A percentile compares a stretch with the other conserved stretches of the same genome.
These are phyloP conservation scores for Leucoraja ocellata DNA, from an alignment of 2,797 vertebrate species.

Conservation along the genomic window DNA sequence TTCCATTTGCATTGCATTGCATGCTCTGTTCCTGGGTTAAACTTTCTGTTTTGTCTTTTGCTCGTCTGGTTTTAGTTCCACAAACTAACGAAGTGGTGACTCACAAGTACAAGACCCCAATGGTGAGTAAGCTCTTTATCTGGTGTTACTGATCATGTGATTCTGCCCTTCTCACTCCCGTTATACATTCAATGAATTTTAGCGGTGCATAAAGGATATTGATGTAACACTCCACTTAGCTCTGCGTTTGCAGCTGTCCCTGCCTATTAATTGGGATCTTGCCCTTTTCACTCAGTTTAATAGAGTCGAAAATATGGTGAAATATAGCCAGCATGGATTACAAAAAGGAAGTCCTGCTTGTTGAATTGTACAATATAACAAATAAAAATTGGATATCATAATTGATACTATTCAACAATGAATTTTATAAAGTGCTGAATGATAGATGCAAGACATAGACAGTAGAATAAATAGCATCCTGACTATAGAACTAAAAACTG, in stretches of 20 bases:
- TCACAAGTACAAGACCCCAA: conserved; percentile 99
- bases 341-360: neutral
- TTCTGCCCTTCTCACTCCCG: conserved; percentile 41
- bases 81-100: conserved; percentile 99
- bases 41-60: conserved; percentile 95
- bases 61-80: conserved; percentile 95
- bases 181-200: conserved; percentile 39
- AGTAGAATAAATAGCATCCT: too few relatives aligned
- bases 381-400: too few relatives aligned
- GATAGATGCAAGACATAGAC: too few relatives aligned
- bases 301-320: neutral
- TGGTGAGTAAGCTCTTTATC: conserved; percentile 72
- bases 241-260: neutral
- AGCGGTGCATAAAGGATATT: neutral
- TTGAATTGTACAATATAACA: too few relatives aligned
- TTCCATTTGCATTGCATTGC: conserved; percentile 41
- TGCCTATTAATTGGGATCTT: neutral
- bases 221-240: neutral
- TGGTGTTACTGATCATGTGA: neutral
- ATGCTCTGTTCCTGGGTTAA: conserved; percentile 74
- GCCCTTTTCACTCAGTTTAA: neutral
- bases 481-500: too few relatives aligned
- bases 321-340: neutral
- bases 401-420: too few relatives aligned
- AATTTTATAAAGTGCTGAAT: too few relatives aligned